Base-by-base conservation (phyloP, 2,797 vertebrate genomes). In the Myripristis murdjan region DNA sequence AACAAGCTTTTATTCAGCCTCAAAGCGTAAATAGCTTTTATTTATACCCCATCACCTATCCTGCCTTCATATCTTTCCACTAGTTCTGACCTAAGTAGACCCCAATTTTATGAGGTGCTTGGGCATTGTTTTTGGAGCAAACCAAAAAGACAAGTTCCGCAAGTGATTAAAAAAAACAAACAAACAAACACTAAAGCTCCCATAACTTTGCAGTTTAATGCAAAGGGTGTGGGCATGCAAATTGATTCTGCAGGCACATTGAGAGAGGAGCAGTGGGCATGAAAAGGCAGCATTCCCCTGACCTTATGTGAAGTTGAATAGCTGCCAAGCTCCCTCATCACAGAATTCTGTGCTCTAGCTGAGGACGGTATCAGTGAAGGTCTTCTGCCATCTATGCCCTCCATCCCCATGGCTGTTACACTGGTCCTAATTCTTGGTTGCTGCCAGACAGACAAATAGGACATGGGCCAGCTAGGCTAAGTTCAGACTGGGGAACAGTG, bases 401-500 rank as follows among this genome's bases (percentile, higher is more conserved):
- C 11, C 43, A n/a, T 20, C 23, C 11, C 18, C 64, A 39, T 31
- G 33, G 1, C 15, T 23, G 15, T 16, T 22, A 26, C 22, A n/a
- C 7, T 39, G 65, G 2, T 16, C 2, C 10, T 26, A 23, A 20
- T 6, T 68, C 24, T 7, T 16, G 31, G 20, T 22, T 33, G n/a
- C 20, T 20, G 57, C 14, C 22, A 51, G 35, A 16, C 43, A 39
- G 35, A 20, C 43, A 39, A 8, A 16, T 6, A 46, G n/a, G 22
- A n/a, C 15, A 14, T 14, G 33, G 24, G 57, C 15, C 22, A 55
- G 35, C 22, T 35, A 39, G 53, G 43, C 56, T 20, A 43, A 15
- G 35, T 8, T 24, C 26, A 55, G 47, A 56, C 28, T 5, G 66
- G 33, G 54, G 33, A 46, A 63, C 76, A 46, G 24, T 58, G 58